Base-by-base conservation (phyloP, 1,140 invertebrate genomes). In the Cydia strobilella region DNA sequence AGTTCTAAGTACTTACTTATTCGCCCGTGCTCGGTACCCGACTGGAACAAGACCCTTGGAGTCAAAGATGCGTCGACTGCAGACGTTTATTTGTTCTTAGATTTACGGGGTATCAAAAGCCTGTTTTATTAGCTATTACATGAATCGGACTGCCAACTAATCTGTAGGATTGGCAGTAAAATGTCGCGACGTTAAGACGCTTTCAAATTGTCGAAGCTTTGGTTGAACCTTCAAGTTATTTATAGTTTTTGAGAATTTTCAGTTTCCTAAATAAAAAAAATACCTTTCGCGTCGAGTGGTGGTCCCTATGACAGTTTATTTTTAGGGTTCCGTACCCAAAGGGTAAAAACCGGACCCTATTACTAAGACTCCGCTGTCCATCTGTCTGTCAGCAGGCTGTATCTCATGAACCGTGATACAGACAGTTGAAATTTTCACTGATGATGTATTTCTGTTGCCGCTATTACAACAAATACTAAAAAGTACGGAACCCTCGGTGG, bases 21-120 rank as follows among this genome's bases (percentile, higher is more conserved):
- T 59, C 10, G 54, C 54, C 54, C 23, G 10, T 9, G 20, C 54
- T 59, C 54, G 9, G 54, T 3, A 59, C 18, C 15, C 7, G 20
- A 23, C 10, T 23, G 18, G 18, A 59, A 59, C 20, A 10, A 59
- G 3, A 54, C 7, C n/a, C 18, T 23, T 59, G 9, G 15, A 42
- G 31, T 69, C 65, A 69, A 69, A 39, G 31, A 69, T 35, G 65
- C 31, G 23, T 31, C 15, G 65, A 35, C 13, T 69, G 65, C 27
- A 69, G 65, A 69, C 31, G 65, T 69, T 69, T 59, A 59, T 59
- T 59, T 59, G 54, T 59, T 59, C 18, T 59, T 10, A 59, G 54
- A 59, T 59, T 59, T 18, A 59, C 20, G 54, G 20, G 51, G 42
- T 54, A 54, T 54, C 54, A 59, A 23, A 59, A 59, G 9, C 54